Percentiles rank a stretch among this genome's conserved stretches.
Conservation (phyloP, 2,113 vertebrate species). For the Brevimyrus niger region DNA sequence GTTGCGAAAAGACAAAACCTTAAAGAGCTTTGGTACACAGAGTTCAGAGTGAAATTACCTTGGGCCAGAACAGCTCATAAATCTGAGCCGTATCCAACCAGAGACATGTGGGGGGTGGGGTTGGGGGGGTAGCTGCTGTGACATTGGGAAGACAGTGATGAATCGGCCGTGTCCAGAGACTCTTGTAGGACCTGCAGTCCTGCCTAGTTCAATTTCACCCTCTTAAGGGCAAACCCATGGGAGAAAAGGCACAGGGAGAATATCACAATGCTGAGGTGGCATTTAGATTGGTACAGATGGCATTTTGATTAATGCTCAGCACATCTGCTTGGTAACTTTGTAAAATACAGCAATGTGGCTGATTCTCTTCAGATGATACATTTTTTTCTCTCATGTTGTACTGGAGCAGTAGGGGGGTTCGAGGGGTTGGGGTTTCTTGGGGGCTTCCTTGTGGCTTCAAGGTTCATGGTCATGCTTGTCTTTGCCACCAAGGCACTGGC, state of each 20-base stretch:
- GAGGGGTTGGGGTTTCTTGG: neutral
- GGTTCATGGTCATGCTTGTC: neutral
- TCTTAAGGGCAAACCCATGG: neutral
- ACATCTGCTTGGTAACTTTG: neutral
- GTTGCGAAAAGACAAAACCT: neutral
- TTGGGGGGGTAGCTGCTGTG: neutral
- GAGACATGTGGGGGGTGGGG: conserved; percentile 18
- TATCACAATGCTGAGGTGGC: neutral
- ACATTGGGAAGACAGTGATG: neutral
- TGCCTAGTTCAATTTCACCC: neutral
- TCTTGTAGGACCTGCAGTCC: neutral
- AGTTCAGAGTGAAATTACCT: neutral
- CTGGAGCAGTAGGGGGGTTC: too few species aligned
- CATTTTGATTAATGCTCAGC: neutral
- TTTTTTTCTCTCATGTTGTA: neutral
- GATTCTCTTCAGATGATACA: neutral
- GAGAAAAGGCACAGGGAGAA: neutral
- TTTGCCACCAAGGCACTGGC: neutral
- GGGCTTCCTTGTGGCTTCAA: neutral
- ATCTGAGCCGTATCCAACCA: conserved; percentile 5
- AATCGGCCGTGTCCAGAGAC: neutral
- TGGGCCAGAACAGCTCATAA: neutral
- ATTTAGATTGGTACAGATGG: neutral
- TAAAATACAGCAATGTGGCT: neutral
- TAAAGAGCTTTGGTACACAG: neutral